Base-by-base conservation (phyloP, 2,113 vertebrate genomes). In the Urocynchramus pylzowi region DNA sequence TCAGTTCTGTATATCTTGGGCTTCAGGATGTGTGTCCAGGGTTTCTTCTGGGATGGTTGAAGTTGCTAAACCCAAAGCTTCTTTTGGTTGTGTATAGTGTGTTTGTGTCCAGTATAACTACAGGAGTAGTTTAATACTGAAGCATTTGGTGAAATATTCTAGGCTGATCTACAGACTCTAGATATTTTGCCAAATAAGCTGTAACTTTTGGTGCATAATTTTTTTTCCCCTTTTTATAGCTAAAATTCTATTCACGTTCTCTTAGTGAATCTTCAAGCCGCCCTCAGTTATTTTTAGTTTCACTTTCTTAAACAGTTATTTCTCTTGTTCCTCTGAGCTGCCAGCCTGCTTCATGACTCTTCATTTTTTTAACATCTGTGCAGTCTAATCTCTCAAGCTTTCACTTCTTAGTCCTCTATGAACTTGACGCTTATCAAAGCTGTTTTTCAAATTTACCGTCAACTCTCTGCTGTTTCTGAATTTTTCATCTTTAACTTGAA, bases 351-450 rank as follows among this genome's bases (percentile, higher is more conserved):
- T 97, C 80, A 95, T 96, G 95, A 94, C 92, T 97, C 89, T 97
- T 97, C 89, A 93, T 86, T 97, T 98, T 97, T 97, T 78, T 97
- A 97, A 96, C 79, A 96, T 96, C 81, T 97, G 44, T 79, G 64
- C 90, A 97, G 95, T 97, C 71, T 89, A 92, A 97, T 96, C 85
- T 95, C 68, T 97, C 87, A 96, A 95, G 93, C 87, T 96, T 97
- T 97, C 82, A 84, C 75, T 95, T 95, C 84, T 94, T 94, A 88
- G 68, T 74, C 83, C 92, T 96, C 49, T 96, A 78, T 95, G 93
- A 97, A 95, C 94, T 97, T 95, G 92, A 94, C 23, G 70, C 78
- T 42, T 95, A 94, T 91, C 70, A 95, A 97, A 97, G 67, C 91
- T 96, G 90, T 87, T 97, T 95, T 94, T 85, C 83, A 70, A 53